Conservation (phyloP, 2,888 invertebrate species). For the Epsilonema sp. region DNA sequence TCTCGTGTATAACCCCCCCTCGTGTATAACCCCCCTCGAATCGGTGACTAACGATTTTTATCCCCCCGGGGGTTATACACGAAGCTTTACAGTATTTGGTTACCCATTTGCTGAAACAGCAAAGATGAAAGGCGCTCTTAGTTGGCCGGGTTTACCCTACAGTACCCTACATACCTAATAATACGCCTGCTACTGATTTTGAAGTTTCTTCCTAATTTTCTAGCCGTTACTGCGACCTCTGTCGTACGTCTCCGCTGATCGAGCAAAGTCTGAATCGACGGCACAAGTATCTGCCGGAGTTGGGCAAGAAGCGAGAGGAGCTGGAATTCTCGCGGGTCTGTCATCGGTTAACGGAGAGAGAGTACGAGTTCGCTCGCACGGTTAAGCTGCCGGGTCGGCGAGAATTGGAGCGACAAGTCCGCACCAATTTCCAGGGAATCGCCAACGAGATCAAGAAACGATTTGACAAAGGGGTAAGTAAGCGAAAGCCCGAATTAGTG, state of each 20-base stretch:
- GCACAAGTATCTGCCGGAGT: neutral
- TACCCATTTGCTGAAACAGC: too few relatives aligned
- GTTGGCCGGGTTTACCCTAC: too few relatives aligned
- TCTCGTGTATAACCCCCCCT: too few relatives aligned
- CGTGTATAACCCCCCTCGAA: too few relatives aligned
- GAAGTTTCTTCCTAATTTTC: neutral
- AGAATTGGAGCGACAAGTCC: neutral
- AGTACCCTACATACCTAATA: too few relatives aligned
- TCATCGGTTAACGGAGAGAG: neutral
- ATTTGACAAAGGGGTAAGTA: conserved; percentile 1
- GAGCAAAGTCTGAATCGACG: neutral
- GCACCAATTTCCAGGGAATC: neutral
- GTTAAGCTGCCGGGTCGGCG: neutral
- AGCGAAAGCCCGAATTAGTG: too few relatives aligned
- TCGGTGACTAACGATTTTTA: too few relatives aligned
- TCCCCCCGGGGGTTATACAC: too few relatives aligned
- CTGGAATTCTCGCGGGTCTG: neutral
- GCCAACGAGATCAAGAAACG: neutral
- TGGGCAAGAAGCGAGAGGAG: neutral
- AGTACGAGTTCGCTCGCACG: neutral
- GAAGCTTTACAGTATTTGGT: too few relatives aligned
- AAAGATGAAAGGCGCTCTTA: too few relatives aligned
- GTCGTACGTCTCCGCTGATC: neutral
- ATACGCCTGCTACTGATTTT: too few relatives aligned
- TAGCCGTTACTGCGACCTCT: neutral